A percentile compares a stretch with the other conserved stretches of the same genome.
These are phyloP conservation scores for Meloidogyne chitwoodi DNA, from an alignment of 1,140 invertebrate species.

Conservation along the genomic window DNA sequence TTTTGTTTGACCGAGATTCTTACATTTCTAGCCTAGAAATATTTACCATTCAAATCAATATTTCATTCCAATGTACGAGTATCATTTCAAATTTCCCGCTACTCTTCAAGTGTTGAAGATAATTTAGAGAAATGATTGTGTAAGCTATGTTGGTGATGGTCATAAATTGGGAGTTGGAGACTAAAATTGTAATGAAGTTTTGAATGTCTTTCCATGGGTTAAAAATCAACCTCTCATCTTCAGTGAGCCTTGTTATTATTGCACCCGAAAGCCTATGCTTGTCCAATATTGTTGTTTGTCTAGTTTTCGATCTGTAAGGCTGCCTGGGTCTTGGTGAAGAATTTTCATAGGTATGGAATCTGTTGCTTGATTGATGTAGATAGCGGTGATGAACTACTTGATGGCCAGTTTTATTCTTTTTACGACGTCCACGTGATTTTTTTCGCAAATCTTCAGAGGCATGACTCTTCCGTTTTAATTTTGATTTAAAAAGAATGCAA, in stretches of 20 bases:
- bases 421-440: neutral
- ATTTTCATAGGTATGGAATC: neutral
- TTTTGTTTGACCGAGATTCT: no score
- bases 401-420: slow-evolving; percentile 1
- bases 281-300: slow-evolving; percentile 2
- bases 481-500: slow-evolving; percentile 57
- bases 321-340: neutral
- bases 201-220: neutral
- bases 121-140: neutral
- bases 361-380: neutral
- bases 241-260: no score
- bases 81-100: neutral
- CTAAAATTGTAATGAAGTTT: neutral
- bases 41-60: neutral
- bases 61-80: neutral
- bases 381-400: neutral
- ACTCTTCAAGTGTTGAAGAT: neutral
- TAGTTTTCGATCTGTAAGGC: neutral
- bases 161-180: neutral
- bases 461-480: slow-evolving; percentile 49
- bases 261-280: slow-evolving; percentile 1
- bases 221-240: no score
- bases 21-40: no score
- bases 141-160: neutral
- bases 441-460: slow-evolving; percentile 15